phyloP scores from a whole-genome alignment of 2,888 invertebrate genomes.

The Pyrochroa serraticornis region DNA sequence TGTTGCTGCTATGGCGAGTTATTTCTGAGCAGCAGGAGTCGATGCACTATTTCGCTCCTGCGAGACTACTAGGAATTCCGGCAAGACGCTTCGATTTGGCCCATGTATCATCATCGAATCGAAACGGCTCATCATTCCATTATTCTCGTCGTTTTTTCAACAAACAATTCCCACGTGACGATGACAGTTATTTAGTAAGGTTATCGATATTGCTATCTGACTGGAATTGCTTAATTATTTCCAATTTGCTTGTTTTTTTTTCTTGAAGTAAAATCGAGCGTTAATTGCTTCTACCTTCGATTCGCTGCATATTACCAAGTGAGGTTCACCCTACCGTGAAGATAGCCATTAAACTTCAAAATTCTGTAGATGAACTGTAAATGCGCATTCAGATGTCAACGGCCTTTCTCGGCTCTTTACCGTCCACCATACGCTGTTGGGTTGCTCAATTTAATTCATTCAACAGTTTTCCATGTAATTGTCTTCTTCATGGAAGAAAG shows the following conservation, averaged over 20 bases:
- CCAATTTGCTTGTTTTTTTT: not conserved
- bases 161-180: not conserved
- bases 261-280: too few species aligned
- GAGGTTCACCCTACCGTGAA: conserved; percentile 1
- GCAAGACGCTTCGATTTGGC: conserved; percentile 1
- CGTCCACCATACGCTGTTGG: too few species aligned
- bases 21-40: conserved; percentile 4
- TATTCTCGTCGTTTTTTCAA: too few species aligned
- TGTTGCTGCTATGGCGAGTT: not conserved
- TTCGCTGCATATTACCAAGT: too few species aligned
- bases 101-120: conserved; percentile 4
- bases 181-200: not conserved
- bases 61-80: not conserved
- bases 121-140: not conserved
- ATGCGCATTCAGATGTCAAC: conserved; percentile 8
- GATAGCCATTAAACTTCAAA: conserved; percentile 2
- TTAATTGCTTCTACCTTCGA: too few species aligned
- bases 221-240: too few species aligned
- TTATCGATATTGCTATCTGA: not conserved
- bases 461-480: too few species aligned
- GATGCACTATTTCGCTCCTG: conserved; percentile 5
- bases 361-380: conserved; percentile 11
- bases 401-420: not conserved
- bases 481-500: too few species aligned
- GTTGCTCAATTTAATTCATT: too few species aligned